Conservation (phyloP, 2,888 invertebrate genomes). For the Spilosoma lubricipeda region DNA sequence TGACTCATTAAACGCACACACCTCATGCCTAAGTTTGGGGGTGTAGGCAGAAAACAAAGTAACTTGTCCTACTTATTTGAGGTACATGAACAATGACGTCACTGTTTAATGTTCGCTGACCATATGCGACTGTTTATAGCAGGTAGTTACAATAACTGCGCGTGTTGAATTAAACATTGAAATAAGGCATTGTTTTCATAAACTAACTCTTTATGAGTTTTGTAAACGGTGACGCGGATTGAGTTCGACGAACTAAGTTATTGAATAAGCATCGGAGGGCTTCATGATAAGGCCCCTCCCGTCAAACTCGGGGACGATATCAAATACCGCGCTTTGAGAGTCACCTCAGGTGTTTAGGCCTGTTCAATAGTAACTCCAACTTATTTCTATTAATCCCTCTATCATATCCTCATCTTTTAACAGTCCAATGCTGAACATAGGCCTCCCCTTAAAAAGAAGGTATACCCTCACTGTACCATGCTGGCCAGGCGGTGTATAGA, state of each 20-base stretch:
- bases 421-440: no score
- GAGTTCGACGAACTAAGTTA: constrained; percentile 4
- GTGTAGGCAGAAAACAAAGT: neutral
- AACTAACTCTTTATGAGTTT: constrained; percentile 12
- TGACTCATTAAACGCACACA: neutral
- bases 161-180: constrained; percentile 25
- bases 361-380: no score
- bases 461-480: no score
- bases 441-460: no score
- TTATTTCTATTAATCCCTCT: no score
- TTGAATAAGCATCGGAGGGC: neutral
- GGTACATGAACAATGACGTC: constrained; percentile 10
- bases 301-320: no score
- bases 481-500: no score
- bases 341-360: no score
- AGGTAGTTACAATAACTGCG: constrained; percentile 12
- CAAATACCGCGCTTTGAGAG: neutral
- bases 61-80: constrained; percentile 17
- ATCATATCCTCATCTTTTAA: no score
- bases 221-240: constrained; percentile 1
- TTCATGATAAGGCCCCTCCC: neutral
- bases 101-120: constrained; percentile 3
- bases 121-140: constrained; percentile 16
- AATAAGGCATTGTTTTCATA: constrained; percentile 18
- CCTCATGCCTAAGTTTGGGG: neutral